Evolutionary conservation across 2,797 vertebrate genomes (phyloP), one percentile per base, ranked within the genome.

Genomic region (Toxotes lorentzi): DNA sequence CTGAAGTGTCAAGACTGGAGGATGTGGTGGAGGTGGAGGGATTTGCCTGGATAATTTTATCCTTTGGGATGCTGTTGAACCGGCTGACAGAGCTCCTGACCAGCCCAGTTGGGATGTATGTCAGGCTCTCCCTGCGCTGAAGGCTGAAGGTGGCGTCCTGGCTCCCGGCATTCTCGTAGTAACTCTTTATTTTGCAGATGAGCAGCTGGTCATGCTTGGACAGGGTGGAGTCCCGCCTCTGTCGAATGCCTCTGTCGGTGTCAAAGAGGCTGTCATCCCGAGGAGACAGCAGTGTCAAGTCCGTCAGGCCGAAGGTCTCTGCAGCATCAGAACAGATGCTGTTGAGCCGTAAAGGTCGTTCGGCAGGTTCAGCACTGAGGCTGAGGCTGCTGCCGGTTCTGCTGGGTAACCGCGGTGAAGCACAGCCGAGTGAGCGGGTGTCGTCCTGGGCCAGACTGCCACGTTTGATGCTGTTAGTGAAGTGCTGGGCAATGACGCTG

Each of bases 21-120:
- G 70, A 48, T 0, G 67, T 16, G 32, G 47, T 41, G 0, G 58
- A 41, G 21, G 34, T 3, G 1, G 60, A 19, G 6, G 56, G n/a
- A 34, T 66, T 51, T 7, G 69, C 40, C 45, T 21, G 67, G 9
- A 59, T 12, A 0, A 17, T 5, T 2, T 93, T 84, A 0, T 92
- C 88, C 48, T 85, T 86, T 0, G 96, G 96, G 56, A 95, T 88
- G 83, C 88, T 95, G 75, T 98, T 96, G 62, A 98, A 87, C 16
- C 95, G 95, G 86, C 88, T 96, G 69, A 99, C 92, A 0, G 96
- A 97, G 91, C 89, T 98, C 40, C 95, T 92, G 62, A 99, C 97
- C 66, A 98, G 79, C 2, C 98, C 98, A 0, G 96, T 92, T 0
- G 98, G 98, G 87, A 99, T 99, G 82, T 97, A 97, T 0, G 95